Base-by-base conservation (phyloP, 2,113 vertebrate species). In the Onychorhynchus coronatus region DNA sequence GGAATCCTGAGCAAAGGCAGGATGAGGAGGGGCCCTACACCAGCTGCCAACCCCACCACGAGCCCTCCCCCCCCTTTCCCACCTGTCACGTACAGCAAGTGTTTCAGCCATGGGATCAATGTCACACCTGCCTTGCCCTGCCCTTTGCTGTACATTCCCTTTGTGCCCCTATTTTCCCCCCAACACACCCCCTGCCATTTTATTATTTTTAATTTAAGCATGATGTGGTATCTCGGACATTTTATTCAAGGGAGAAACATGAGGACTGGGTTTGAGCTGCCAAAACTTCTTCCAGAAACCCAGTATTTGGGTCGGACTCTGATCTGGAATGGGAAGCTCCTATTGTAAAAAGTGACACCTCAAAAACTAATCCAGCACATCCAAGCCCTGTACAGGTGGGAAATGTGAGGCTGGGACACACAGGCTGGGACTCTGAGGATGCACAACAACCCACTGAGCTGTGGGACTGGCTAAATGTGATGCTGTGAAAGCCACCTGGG, bases 61-160 rank as follows among this genome's bases (percentile, higher is more conserved):
- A 61, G 65, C 56, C 87, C 89, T 76, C 5, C 70, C 75, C 89
- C 52, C 79, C 49, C 56, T 39, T 65, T 33, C 75, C 89, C 94
- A 97, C 95, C 95, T n/a, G 0, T 77, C 94, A 22, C 2, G 93
- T 91, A 89, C 89, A 95, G 83, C 92, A 92, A 88, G 73, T 8
- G 33, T 95, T 95, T 81, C 87, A 76, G 91, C 86, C 53, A 4
- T 85, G 96, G 97, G 95, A 94, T 96, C 96, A 96, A 84, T 35
- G 82, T 76, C 91, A 81, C 92, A 31, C 53, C 82, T 58, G 77
- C 91, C 73, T 58, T 39, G 55, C 87, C 92, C 88, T 91, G 88
- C 88, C 91, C 95, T 66, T 85, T 91, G 86, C 95, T 97, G 96
- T 88, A 79, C 95, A 79, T 96, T 96, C 94, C 92, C 95, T 85